phyloP scores from a whole-genome alignment of 1,140 invertebrate species.

The Diabrotica virgifera region DNA sequence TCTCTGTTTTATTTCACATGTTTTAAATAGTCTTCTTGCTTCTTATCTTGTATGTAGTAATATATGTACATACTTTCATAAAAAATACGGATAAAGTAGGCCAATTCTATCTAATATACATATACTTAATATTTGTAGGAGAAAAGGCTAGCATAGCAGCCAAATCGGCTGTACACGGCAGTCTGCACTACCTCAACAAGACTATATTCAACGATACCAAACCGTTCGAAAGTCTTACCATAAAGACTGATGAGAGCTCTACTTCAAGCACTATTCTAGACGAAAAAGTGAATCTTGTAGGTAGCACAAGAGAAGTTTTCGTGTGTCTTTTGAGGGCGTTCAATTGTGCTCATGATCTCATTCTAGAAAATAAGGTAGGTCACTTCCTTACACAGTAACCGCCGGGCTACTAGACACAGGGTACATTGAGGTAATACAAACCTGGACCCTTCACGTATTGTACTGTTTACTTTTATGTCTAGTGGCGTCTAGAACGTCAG shows the following conservation, averaged over 20 bases:
- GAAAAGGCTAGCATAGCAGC: slow-evolving; percentile 85
- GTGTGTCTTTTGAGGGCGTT: slow-evolving; percentile 77
- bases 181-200: slow-evolving; percentile 80
- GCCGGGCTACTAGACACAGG: too few relatives aligned
- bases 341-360: slow-evolving; percentile 83
- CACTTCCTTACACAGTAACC: too few relatives aligned
- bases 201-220: slow-evolving; percentile 60
- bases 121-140: slow-evolving; percentile 48
- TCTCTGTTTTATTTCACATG: too few relatives aligned
- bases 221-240: slow-evolving; percentile 42
- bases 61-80: too few relatives aligned
- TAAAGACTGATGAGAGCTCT: slow-evolving; percentile 33
- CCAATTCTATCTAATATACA: not conserved
- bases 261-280: slow-evolving; percentile 16
- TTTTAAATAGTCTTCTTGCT: too few relatives aligned
- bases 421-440: too few relatives aligned
- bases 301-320: slow-evolving; percentile 59
- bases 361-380: slow-evolving; percentile 69
- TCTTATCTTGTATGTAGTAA: too few relatives aligned
- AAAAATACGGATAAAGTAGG: too few relatives aligned
- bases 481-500: too few relatives aligned
- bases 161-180: slow-evolving; percentile 82
- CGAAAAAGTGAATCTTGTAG: slow-evolving; percentile 32
- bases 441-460: too few relatives aligned
- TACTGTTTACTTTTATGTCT: too few relatives aligned